phyloP scores from a whole-genome alignment of 53 echinoderm and acorn worm genomes.

The Antedon mediterranea region DNA sequence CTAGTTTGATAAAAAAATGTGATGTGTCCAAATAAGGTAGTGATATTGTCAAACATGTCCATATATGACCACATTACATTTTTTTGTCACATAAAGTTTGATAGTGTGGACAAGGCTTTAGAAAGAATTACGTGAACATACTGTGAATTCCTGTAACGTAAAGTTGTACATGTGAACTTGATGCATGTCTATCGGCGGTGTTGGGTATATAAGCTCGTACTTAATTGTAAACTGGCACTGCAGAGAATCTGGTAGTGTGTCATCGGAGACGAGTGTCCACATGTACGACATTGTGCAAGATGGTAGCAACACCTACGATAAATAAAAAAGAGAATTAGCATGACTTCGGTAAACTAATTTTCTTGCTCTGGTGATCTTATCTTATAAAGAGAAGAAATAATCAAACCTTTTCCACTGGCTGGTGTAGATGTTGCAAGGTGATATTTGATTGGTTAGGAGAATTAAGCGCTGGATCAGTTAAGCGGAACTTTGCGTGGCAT shows the following conservation, averaged over 20 bases:
- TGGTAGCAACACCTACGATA: neutral
- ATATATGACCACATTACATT: no score
- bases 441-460: slow-evolving; percentile 19
- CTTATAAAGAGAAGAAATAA: no score
- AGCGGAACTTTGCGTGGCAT: slow-evolving; percentile 31
- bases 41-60: no score
- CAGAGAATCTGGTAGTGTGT: neutral
- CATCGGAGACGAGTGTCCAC: slow-evolving; percentile 22
- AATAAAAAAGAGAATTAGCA: no score
- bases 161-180: slow-evolving; percentile 31
- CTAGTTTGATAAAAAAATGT: no score
- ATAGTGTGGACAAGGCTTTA: no score
- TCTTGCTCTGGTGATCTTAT: no score
- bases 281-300: slow-evolving; percentile 33
- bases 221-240: slow-evolving; percentile 5
- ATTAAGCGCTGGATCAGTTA: slow-evolving; percentile 27
- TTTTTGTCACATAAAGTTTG: no score
- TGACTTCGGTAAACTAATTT: no score
- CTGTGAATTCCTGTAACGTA: slow-evolving; percentile 34
- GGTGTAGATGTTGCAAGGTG: neutral
- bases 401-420: neutral
- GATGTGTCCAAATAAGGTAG: no score
- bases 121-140: neutral
- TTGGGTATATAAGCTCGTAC: slow-evolving; percentile 10
- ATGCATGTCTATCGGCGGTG: slow-evolving; percentile 9